Conservation (phyloP, 2,888 invertebrate species). For the Tachina grossa region DNA sequence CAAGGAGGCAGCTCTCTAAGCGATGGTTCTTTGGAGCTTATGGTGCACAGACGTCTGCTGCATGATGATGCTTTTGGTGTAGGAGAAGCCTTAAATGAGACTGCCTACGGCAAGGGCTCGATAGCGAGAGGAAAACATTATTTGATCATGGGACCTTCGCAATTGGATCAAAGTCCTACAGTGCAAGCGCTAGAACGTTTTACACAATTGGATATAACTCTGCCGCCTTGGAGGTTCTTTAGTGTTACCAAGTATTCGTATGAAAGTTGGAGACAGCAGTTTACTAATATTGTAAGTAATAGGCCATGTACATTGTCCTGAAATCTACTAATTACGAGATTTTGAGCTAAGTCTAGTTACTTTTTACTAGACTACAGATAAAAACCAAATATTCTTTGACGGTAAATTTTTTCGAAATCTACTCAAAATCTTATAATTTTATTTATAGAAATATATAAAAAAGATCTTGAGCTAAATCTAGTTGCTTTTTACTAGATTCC, state of each 20-base stretch:
- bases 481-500: no score
- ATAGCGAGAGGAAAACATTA: constrained; percentile 89
- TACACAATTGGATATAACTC: constrained; percentile 84
- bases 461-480: no score
- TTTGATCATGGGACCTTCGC: constrained; percentile 82
- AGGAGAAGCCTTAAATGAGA: constrained; percentile 94
- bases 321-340: no score
- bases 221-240: constrained; percentile 86
- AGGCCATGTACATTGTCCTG: neutral
- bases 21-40: constrained; percentile 91
- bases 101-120: constrained; percentile 87
- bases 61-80: constrained; percentile 97
- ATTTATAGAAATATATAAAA: no score
- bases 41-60: constrained; percentile 92
- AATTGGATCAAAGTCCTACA: constrained; percentile 71
- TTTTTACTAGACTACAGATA: no score
- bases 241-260: constrained; percentile 84
- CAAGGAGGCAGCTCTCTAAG: constrained; percentile 91
- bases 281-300: constrained; percentile 76
- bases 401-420: no score
- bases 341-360: no score
- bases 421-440: no score
- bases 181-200: constrained; percentile 80
- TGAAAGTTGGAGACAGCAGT: constrained; percentile 83
- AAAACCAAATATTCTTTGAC: no score